Percentiles rank a stretch among this genome's conserved stretches.
phyloP scores from a whole-genome alignment of 1,140 invertebrate species.

The Propsilocerus akamusi region DNA sequence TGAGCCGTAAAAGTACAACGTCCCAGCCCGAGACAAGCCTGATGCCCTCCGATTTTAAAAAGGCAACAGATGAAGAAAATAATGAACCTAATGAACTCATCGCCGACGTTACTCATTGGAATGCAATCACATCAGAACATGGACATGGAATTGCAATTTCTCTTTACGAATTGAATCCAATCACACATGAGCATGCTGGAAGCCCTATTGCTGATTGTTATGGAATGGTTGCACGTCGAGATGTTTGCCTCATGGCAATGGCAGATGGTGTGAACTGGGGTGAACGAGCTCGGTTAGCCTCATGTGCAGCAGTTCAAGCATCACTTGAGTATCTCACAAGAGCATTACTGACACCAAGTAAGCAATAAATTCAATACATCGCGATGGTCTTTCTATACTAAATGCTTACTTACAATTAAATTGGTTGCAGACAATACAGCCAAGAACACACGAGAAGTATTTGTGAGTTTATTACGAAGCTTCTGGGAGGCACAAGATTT shows the following conservation, averaged over 20 bases:
- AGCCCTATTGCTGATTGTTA: conserved; percentile 85
- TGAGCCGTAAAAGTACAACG: not conserved
- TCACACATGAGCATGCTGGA: conserved; percentile 54
- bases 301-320: conserved; percentile 71
- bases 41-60: not conserved
- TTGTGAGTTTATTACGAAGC: conserved; percentile 58
- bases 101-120: not conserved
- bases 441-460: conserved; percentile 38
- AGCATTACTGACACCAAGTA: conserved; percentile 38
- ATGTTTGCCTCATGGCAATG: conserved; percentile 64
- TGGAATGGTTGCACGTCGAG: conserved; percentile 57
- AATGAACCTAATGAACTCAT: conserved; percentile 8
- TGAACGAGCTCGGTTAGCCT: conserved; percentile 71
- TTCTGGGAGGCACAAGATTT: conserved; percentile 76
- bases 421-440: conserved; percentile 15
- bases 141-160: conserved; percentile 54
- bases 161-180: conserved; percentile 61
- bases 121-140: conserved; percentile 24
- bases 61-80: conserved; percentile 11
- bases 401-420: conserved; percentile 7
- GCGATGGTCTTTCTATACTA: too few relatives aligned
- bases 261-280: conserved; percentile 94
- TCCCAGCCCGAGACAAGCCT: not conserved
- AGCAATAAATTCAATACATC: too few relatives aligned
- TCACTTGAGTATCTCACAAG: conserved; percentile 71